Conservation (phyloP, 2,797 vertebrate species). For the Coregonus ussuriensis region DNA sequence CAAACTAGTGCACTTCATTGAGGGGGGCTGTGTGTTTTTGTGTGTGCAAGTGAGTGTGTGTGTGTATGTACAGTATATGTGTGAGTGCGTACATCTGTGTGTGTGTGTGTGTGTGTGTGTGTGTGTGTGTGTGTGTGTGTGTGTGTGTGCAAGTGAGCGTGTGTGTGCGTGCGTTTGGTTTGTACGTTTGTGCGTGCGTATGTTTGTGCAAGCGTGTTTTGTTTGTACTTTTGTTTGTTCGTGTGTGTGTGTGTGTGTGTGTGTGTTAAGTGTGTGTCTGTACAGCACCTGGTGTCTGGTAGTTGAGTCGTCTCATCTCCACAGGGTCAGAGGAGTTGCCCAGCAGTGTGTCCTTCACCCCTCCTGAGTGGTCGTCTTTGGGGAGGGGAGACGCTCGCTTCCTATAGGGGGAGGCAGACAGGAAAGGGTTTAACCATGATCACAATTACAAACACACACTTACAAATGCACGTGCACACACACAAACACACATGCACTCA, state of each 20-base stretch:
- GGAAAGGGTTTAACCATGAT: conserved; percentile 34
- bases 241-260: too few relatives aligned
- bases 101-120: too few relatives aligned
- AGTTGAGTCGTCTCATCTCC: conserved; percentile 94
- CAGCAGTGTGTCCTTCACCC: conserved; percentile 90
- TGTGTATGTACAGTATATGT: too few relatives aligned
- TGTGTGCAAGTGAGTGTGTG: too few relatives aligned
- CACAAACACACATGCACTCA: too few relatives aligned
- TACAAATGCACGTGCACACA: not conserved
- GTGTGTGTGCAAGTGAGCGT: too few relatives aligned
- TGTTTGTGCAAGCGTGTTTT: not conserved
- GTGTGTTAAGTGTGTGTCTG: not conserved
- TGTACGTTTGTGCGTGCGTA: not conserved
- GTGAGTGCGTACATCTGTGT: too few relatives aligned
- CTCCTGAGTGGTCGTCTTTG: conserved; percentile 90
- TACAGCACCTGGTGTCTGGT: conserved; percentile 91
- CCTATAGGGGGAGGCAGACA: conserved; percentile 61
- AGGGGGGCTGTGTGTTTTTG: too few relatives aligned
- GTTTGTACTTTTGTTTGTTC: not conserved
- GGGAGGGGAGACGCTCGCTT: conserved; percentile 91
- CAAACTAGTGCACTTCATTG: too few relatives aligned
- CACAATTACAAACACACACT: not conserved
- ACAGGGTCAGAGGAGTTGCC: conserved; percentile 92
- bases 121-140: too few relatives aligned
- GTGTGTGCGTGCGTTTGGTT: too few relatives aligned